These are phyloP conservation scores for Thelaira solivaga DNA, from an alignment of 2,888 invertebrate species.

Conservation along the genomic window DNA sequence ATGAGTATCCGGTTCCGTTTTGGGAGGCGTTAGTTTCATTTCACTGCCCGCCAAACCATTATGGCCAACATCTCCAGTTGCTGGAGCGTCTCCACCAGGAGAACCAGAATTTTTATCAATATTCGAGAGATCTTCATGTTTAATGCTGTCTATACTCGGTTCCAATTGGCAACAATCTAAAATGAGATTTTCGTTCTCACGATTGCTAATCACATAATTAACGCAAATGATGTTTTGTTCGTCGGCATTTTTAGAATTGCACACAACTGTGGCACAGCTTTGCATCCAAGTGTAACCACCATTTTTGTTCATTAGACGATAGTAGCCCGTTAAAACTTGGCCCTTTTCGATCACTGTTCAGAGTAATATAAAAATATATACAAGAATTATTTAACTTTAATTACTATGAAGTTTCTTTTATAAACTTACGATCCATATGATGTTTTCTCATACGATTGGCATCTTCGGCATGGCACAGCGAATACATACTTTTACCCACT, in stretches of 20 bases:
- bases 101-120: conserved; percentile 91
- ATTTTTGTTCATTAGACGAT: conserved; percentile 95
- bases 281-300: conserved; percentile 98
- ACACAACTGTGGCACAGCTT: conserved; percentile 97
- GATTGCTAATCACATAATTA: conserved; percentile 89
- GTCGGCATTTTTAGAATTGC: conserved; percentile 95
- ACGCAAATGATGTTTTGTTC: conserved; percentile 98
- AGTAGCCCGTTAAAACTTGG: conserved; percentile 97
- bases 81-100: conserved; percentile 87
- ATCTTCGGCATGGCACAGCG: conserved; percentile 97
- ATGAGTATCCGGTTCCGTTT: conserved; percentile 75
- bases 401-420: background rate
- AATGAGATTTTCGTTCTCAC: conserved; percentile 91
- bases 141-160: conserved; percentile 85
- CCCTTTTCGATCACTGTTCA: conserved; percentile 95
- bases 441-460: conserved; percentile 94
- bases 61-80: conserved; percentile 63
- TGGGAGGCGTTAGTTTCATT: conserved; percentile 75
- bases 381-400: background rate
- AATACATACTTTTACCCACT: conserved; percentile 94
- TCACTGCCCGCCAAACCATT: conserved; percentile 70
- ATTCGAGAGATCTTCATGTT: conserved; percentile 85
- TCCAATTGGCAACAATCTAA: conserved; percentile 96
- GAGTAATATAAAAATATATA: background rate
- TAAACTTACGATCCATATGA: conserved; percentile 95